phyloP scores from a whole-genome alignment of 2,797 vertebrate genomes.

The Ctenosaura bakeri region DNA sequence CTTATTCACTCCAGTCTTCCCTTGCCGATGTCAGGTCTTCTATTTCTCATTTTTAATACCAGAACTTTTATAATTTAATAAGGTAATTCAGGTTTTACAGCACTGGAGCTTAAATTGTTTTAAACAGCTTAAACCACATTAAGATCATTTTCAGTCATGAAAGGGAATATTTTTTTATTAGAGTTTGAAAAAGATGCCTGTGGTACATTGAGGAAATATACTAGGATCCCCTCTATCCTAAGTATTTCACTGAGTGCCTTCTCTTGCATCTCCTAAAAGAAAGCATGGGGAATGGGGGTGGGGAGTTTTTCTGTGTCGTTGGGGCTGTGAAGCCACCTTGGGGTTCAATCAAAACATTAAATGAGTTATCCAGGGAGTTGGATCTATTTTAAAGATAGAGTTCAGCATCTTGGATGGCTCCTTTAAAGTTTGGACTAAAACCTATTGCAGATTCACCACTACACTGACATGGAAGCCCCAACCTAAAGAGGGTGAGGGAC shows the following conservation, averaged over 20 bases:
- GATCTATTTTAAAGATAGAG: too few relatives aligned
- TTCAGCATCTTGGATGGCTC: too few relatives aligned
- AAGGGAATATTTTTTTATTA: not conserved
- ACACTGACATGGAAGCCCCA: too few relatives aligned
- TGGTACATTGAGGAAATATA: not conserved
- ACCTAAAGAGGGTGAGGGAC: too few relatives aligned
- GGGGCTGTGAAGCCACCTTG: too few relatives aligned
- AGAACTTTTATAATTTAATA: not conserved
- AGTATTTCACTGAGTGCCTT: not conserved
- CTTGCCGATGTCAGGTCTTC: not conserved
- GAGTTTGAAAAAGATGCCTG: not conserved
- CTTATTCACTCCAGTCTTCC: not conserved
- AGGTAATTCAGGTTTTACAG: not conserved
- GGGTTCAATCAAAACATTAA: too few relatives aligned
- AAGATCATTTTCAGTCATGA: not conserved
- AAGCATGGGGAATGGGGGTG: too few relatives aligned
- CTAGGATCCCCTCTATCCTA: not conserved
- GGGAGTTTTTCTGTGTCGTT: too few relatives aligned
- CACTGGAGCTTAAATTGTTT: not conserved
- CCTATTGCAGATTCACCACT: too few relatives aligned
- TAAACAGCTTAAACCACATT: constrained; percentile 4
- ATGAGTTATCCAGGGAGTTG: too few relatives aligned
- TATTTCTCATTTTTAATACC: not conserved
- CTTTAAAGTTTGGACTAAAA: too few relatives aligned
- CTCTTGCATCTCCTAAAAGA: not conserved